Evolutionary conservation across 2,888 invertebrate species (phyloP), one percentile per base, ranked within the genome.

Genomic region (Caenorhabditis zanzibari): DNA sequence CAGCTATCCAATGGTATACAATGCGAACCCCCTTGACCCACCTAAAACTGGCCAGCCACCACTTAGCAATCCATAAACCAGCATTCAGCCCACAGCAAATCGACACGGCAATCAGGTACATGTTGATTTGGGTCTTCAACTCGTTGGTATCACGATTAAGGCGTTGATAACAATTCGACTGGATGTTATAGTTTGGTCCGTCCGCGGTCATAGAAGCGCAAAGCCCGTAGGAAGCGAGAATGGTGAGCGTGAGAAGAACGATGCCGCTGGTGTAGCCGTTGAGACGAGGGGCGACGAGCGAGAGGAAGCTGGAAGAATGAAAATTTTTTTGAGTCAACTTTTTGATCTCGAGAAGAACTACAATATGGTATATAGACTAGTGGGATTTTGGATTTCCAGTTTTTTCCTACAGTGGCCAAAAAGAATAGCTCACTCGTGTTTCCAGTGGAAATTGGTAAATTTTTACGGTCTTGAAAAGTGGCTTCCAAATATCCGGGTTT

Each of bases 121-220:
- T 63, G 26, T 63, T 49, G 19, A 73, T 24, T 35, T 73, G 73
- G 12, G 2, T 16, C 26, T 24, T 73, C 24, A 73, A 38, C 52
- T 63, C 73, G 9, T 63, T 22, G 10, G 63, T 10, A 12, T 73
- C 49, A n/a, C 73, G 26, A 26, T 52, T 38, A n/a, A 73, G 35
- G 2, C 73, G 44, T 26, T 63, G 61, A 19, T 63, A 73, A 10
- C 73, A 73, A 19, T 73, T 73, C 10, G 24, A 1, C 41, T 73
- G 73, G 14, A 73, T 26, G 16, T 24, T 52, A 0, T 38, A 19
- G 6, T 22, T 73, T 26, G 73, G 73, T n/a, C 63, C 73, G 14
- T 73, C 72, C 5, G 32, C 38, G 1, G 63, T 54, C 61, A 73
- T 52, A 0, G 19, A 1, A 0, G 10, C 7, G 26, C 73, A 63